Evolutionary conservation across 2,888 invertebrate genomes (phyloP).

Genomic region (Clunio marinus): DNA sequence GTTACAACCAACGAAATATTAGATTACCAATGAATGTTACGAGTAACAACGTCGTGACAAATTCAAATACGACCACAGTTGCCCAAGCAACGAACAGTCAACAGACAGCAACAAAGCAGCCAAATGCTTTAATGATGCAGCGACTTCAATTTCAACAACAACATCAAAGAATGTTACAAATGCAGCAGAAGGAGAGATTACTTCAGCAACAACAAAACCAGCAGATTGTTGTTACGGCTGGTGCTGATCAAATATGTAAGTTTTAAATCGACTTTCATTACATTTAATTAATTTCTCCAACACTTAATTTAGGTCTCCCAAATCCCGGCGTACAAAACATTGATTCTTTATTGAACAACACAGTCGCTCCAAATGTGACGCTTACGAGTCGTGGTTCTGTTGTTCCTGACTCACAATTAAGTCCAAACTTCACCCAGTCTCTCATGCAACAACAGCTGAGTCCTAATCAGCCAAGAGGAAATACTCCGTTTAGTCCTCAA

Average conservation of each 20-base stretch:
- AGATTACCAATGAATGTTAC: slow-evolving; percentile 44
- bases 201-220: slow-evolving; percentile 77
- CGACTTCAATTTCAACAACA: slow-evolving; percentile 47
- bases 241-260: slow-evolving; percentile 48
- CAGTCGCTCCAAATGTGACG: slow-evolving; percentile 80
- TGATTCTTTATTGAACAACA: slow-evolving; percentile 77
- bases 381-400: slow-evolving; percentile 64
- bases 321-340: slow-evolving; percentile 59
- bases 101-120: slow-evolving; percentile 45
- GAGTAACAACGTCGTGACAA: slow-evolving; percentile 42
- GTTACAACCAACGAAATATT: slow-evolving; percentile 40
- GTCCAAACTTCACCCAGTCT: slow-evolving; percentile 57
- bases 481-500: slow-evolving; percentile 48
- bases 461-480: slow-evolving; percentile 49
- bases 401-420: slow-evolving; percentile 59
- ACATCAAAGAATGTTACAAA: slow-evolving; percentile 47
- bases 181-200: slow-evolving; percentile 63
- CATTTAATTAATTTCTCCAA: background rate
- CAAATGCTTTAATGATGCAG: slow-evolving; percentile 44
- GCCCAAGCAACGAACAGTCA: slow-evolving; percentile 33
- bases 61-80: slow-evolving; percentile 26
- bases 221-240: slow-evolving; percentile 69
- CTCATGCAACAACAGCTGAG: slow-evolving; percentile 52
- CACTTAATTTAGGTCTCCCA: slow-evolving; percentile 44
- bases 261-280: slow-evolving; percentile 38